Base-by-base conservation (phyloP, 2,797 vertebrate species). In the Alauda arvensis region DNA sequence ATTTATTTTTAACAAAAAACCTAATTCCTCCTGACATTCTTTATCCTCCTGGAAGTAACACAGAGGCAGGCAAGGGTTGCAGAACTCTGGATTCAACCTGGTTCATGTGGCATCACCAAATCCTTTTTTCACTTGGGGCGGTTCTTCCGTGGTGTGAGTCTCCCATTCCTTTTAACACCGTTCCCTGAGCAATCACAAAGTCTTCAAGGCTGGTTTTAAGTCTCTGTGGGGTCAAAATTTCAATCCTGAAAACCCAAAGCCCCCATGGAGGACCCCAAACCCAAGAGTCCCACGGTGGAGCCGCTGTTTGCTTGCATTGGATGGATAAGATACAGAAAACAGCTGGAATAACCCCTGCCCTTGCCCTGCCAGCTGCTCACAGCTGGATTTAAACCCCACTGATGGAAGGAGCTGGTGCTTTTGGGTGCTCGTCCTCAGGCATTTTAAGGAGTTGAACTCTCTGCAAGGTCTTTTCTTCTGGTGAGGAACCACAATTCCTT, bases 401-500 rank as follows among this genome's bases (percentile, higher is more conserved):
- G 12, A 4, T 63, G 53, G 28, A 62, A 20, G 55, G 18, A 16
- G 6, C 1, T 63, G 52, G 4, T 55, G 6, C 2, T 7, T 83
- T 81, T n/a, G 43, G 13, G 10, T 60, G 18, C 43, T 46, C 15
- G 7, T 34, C 34, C 55, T 74, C 39, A 39, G 26, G 13, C 28
- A 26, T 37, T 80, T 26, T 26, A 70, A 56, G n/a, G 17, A 53
- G 19, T 29, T 0, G 0, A 20, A 26, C 18, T 15, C 23, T 12
- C 18, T 21, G 23, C 0, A 0, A 65, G 18, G 18, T 9, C 0
- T 0, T 55, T 85, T 76, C 28, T 66, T 49, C 68, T 46, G 37
- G 17, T 26, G 56, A 86, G 60, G 68, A 92, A 57, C 67, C 49
- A 55, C 67, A 39, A 46, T 45, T 78, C 70, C 56, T 72, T 45